Evolutionary conservation across 2,797 vertebrate species (phyloP).

Genomic region (Coccyzus lansbergi): DNA sequence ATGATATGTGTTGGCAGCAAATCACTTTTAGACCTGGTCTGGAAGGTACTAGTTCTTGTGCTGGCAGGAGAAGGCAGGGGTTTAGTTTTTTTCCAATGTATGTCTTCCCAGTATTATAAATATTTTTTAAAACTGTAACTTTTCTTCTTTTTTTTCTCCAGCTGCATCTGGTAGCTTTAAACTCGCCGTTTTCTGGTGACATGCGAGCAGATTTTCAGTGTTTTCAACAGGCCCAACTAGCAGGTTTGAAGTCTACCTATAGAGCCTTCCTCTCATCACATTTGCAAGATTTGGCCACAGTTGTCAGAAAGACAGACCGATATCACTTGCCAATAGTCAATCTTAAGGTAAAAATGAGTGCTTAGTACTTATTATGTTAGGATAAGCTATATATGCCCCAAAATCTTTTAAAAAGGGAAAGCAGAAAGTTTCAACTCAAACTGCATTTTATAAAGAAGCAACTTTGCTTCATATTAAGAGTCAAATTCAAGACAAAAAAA

Average conservation of each 20-base stretch:
- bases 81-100: neutral
- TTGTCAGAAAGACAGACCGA: conserved; percentile 89
- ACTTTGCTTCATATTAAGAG: neutral
- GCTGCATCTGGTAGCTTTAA: conserved; percentile 93
- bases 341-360: conserved; percentile 84
- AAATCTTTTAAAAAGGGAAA: neutral
- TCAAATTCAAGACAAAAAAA: neutral
- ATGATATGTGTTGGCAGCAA: neutral
- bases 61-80: neutral
- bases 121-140: neutral
- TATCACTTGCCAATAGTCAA: conserved; percentile 89
- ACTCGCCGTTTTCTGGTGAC: conserved; percentile 88
- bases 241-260: conserved; percentile 88
- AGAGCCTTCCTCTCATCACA: conserved; percentile 92
- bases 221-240: conserved; percentile 90
- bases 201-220: conserved; percentile 89
- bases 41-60: neutral
- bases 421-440: neutral
- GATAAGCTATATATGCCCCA: neutral
- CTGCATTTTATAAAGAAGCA: neutral
- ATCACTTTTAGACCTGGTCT: neutral
- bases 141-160: conserved; percentile 58
- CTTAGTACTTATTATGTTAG: neutral
- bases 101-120: neutral
- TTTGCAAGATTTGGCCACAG: conserved; percentile 89